Evolutionary conservation across 2,113 vertebrate species (phyloP).

Genomic region (Heterotis niloticus): DNA sequence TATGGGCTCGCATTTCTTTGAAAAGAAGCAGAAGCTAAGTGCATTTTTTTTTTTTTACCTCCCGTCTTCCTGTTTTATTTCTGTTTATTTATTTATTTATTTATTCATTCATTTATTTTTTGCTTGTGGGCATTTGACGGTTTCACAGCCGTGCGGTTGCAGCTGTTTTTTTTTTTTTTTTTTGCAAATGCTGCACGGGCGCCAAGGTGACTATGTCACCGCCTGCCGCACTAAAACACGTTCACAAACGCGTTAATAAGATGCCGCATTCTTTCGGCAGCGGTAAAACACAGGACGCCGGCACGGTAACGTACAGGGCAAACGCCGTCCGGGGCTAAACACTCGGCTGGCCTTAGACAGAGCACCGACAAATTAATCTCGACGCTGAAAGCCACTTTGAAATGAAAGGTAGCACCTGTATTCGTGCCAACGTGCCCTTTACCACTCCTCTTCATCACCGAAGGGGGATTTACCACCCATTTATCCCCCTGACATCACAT

Average conservation of each 20-base stretch:
- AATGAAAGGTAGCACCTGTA: too few species aligned
- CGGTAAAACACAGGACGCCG: neutral
- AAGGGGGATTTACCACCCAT: too few species aligned
- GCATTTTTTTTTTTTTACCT: constrained; percentile 12
- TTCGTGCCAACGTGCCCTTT: too few species aligned
- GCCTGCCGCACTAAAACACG: neutral
- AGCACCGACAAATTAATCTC: too few species aligned
- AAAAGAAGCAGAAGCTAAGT: neutral
- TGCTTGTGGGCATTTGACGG: neutral
- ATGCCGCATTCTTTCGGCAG: neutral
- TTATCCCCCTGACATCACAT: too few species aligned
- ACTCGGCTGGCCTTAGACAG: too few species aligned
- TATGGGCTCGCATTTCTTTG: neutral
- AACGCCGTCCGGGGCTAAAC: too few species aligned
- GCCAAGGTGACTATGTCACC: neutral
- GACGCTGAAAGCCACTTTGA: too few species aligned
- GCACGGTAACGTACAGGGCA: neutral
- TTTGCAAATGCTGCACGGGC: neutral
- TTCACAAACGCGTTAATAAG: neutral
- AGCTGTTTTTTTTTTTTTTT: too few species aligned
- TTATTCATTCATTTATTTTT: too few species aligned
- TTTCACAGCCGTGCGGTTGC: neutral
- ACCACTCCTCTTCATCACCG: too few species aligned
- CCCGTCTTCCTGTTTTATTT: neutral
- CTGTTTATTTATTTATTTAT: too few species aligned